A percentile compares a stretch with the other conserved stretches of the same genome.
These are phyloP conservation scores for Heterodera schachtii DNA, from an alignment of 1,140 invertebrate genomes.

Conservation along the genomic window DNA sequence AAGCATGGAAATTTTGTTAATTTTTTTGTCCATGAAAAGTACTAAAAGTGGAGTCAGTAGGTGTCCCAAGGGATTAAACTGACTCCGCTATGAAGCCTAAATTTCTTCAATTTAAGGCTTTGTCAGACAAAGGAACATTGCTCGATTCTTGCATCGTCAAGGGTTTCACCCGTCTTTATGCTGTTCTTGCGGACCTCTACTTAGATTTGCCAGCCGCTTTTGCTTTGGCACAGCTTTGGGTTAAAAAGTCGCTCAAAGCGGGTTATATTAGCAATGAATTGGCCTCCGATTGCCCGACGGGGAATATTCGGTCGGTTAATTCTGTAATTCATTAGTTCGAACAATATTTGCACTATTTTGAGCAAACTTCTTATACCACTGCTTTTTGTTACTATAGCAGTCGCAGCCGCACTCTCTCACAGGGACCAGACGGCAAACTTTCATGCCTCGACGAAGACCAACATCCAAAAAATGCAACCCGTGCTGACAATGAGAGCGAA, in stretches of 20 bases:
- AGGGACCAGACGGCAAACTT: conserved; percentile 41
- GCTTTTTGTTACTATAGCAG: background rate
- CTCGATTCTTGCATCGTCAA: conserved; percentile 41
- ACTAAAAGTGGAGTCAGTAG: too few relatives aligned
- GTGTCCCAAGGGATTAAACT: too few relatives aligned
- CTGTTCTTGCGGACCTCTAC: conserved; percentile 45
- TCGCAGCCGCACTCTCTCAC: conserved; percentile 41
- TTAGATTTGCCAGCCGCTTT: conserved; percentile 50
- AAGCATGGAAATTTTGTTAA: too few relatives aligned
- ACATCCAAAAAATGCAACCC: background rate
- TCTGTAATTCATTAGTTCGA: background rate
- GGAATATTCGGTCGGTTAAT: conserved; percentile 29
- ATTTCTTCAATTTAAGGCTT: conserved; percentile 27
- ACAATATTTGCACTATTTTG: too few relatives aligned
- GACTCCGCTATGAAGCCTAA: too few relatives aligned
- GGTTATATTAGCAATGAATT: conserved; percentile 38
- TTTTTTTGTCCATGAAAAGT: too few relatives aligned
- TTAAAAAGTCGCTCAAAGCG: conserved; percentile 40
- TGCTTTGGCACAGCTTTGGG: conserved; percentile 49
- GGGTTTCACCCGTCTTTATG: conserved; percentile 41
- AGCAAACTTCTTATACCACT: too few relatives aligned
- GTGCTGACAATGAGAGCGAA: background rate
- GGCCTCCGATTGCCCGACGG: conserved; percentile 37
- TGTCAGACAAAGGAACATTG: conserved; percentile 43
- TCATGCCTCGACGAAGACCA: conserved; percentile 24